Evolutionary conservation across 1,140 invertebrate species (phyloP), one percentile per base, ranked within the genome.

Genomic region (Brachionus rotundiformis): DNA sequence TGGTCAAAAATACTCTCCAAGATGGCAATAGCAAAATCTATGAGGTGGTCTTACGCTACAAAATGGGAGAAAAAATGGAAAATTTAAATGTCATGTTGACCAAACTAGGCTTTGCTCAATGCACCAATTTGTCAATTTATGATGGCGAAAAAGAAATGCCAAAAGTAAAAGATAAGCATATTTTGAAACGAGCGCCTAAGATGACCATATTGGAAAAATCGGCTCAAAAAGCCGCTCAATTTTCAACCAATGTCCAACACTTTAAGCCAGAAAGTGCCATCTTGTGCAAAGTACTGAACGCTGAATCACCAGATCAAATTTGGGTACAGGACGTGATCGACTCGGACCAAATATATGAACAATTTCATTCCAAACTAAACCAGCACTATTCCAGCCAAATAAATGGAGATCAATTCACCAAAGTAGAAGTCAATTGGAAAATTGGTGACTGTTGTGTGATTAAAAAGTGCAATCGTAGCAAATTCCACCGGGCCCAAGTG

Each of bases 301-400:
- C 68, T 13, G 23, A 25, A 2, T 41, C 36, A 4, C 68, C 68
- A 16, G 25, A 44, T 47, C 36, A 73, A 73, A 41, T 73, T 25
- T 73, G 68, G 68, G n/a, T 73, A 3, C 68, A 73, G 44, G 68
- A 73, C 13, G 36, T 73, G 8, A 39, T 73, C 39, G 68, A 73
- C 23, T 73, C 68, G 19, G 39, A 73, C 19, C 16, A 25, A 25
- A 23, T 73, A 3, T 73, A 47, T 25, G 68, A 73, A 19, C 19
- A 44, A 47, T 25, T 73, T 47, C 36, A 73, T 11, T 23, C 16
- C n/a, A 44, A 44, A 11, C 36, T 44, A 13, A 73, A 73, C 23
- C n/a, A 44, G 3, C 36, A 73, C 23, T 73, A 73, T 23, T 13
- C 11, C 23, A 31, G 41, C 7, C 23, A 44, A 41, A 27, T 44